Evolutionary conservation across 2,113 vertebrate species (phyloP), one percentile per base, ranked within the genome.

Genomic region (Salvelinus sp.): DNA sequence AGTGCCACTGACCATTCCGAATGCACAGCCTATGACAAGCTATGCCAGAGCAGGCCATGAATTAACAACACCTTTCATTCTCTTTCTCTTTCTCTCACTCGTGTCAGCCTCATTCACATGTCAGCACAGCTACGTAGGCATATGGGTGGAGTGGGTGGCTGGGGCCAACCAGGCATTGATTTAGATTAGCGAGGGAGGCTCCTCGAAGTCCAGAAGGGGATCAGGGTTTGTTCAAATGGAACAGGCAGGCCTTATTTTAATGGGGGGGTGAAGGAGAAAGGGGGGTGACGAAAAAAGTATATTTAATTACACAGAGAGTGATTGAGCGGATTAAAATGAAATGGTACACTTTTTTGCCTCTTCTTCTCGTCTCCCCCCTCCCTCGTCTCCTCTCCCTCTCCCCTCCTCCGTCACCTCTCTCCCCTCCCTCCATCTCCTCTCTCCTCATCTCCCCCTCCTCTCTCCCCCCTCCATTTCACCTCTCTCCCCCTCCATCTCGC

Each of bases 271-370:
- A n/a, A n/a, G n/a, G n/a, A n/a, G n/a, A n/a, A n/a, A n/a, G n/a
- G 48, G 27, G 3, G 47, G 30, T n/a, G n/a, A n/a, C n/a, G n/a
- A n/a, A n/a, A n/a, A n/a, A n/a, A n/a, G 60, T 78, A 74, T 50
- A 73, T 88, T 76, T 87, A 88, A 89, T 88, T 84, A 83, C 72
- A 80, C 66, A 75, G 69, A 75, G 69, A 57, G 79, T 66, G 22
- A 85, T 76, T 82, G 72, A 82, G 77, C n/a, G 4, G 75, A 71
- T 89, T 80, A 75, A 88, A 83, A 88, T 83, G 14, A 79, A 86
- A 85, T 70, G 64, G 72, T 80, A 76, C 27, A 47, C n/a, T 12
- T 60, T 27, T 22, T 44, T n/a, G n/a, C n/a, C n/a, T 76, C 50
- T 33, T 6, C 6, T 33, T 33, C 33, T 33, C 5, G 5, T 33